Evolutionary conservation across 2,888 invertebrate species (phyloP).

Genomic region (Dryocosmus kuriphilus): DNA sequence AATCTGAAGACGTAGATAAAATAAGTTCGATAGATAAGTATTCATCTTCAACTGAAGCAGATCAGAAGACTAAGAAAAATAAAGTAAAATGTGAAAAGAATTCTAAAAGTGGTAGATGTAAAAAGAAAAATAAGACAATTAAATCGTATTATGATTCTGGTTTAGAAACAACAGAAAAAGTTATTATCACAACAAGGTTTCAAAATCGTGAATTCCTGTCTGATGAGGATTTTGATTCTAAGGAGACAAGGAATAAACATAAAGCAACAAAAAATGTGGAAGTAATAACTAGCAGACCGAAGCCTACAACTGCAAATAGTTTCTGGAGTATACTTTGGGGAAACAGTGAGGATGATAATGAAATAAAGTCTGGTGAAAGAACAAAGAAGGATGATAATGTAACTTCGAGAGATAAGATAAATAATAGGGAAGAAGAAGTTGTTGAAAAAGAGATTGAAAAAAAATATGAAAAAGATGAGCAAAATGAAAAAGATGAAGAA

Average conservation of each 20-base stretch:
- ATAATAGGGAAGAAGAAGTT: neutral
- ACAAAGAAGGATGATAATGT: slow-evolving; percentile 12
- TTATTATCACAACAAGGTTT: neutral
- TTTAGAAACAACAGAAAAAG: neutral
- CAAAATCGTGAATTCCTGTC: slow-evolving; percentile 10
- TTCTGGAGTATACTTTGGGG: neutral
- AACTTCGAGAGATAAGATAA: neutral
- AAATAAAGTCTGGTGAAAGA: slow-evolving; percentile 41
- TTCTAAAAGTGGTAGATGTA: neutral
- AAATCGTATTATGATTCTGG: neutral
- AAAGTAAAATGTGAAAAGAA: neutral
- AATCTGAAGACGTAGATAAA: neutral
- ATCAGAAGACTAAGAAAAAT: neutral
- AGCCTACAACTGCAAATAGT: neutral
- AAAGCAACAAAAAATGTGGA: neutral
- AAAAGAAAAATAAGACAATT: neutral
- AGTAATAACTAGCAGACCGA: neutral
- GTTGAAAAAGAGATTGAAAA: slow-evolving; percentile 10
- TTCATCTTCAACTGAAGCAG: neutral
- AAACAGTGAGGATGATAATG: slow-evolving; percentile 35
- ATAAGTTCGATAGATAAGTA: neutral
- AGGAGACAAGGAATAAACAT: slow-evolving; percentile 27
- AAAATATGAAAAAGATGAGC: neutral
- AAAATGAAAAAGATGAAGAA: slow-evolving; percentile 1
- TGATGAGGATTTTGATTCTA: slow-evolving; percentile 34